These are phyloP conservation scores for Drosophila guanche DNA, from an alignment of 1,140 invertebrate genomes.

Conservation along the genomic window DNA sequence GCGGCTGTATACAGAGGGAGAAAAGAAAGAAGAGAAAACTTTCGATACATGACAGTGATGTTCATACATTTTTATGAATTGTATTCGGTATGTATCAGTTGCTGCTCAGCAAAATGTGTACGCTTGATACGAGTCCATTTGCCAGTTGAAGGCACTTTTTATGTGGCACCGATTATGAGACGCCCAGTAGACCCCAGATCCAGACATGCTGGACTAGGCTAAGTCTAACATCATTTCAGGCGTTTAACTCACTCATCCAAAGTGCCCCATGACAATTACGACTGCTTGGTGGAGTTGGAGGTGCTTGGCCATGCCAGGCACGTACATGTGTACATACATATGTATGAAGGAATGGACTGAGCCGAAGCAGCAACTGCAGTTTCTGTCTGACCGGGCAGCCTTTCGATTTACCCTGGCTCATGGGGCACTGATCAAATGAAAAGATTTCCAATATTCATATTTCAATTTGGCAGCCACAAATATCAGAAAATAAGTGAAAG, in stretches of 20 bases:
- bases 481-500: conserved; percentile 15
- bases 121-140: conserved; percentile 31
- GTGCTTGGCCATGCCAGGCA: conserved; percentile 34
- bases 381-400: conserved; percentile 44
- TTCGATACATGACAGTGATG: conserved; percentile 68
- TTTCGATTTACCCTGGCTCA: conserved; percentile 35
- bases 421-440: conserved; percentile 21
- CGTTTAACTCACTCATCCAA: conserved; percentile 65
- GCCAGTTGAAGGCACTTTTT: conserved; percentile 24
- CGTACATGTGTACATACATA: conserved; percentile 7
- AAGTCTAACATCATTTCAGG: conserved; percentile 55
- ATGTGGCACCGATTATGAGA: conserved; percentile 53
- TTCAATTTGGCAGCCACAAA: conserved; percentile 7
- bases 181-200: background rate
- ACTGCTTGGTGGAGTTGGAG: conserved; percentile 20
- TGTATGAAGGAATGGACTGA: conserved; percentile 13
- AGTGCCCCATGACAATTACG: conserved; percentile 41
- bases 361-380: conserved; percentile 27
- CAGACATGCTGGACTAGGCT: conserved; percentile 28
- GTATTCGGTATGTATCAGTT: conserved; percentile 33
- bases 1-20: conserved; percentile 6
- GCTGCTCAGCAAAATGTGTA: conserved; percentile 25
- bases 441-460: conserved; percentile 40
- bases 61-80: conserved; percentile 77
- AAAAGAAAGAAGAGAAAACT: conserved; percentile 36